phyloP scores from a whole-genome alignment of 2,888 invertebrate species.

The Diaprepes abbreviatus region DNA sequence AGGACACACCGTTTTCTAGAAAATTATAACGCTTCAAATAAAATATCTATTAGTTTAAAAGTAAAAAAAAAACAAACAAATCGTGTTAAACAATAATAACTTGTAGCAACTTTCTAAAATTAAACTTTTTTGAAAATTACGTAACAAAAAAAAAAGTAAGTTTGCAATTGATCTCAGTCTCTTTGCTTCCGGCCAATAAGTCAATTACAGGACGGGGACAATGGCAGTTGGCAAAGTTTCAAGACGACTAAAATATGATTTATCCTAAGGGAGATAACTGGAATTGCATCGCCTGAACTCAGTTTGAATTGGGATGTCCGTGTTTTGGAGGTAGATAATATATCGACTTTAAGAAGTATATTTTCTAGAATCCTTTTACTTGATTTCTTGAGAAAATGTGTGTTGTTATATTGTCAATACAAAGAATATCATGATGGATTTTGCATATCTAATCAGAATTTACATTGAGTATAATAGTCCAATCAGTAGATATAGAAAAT shows the following conservation, averaged over 20 bases:
- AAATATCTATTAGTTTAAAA: too few relatives aligned
- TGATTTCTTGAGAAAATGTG: not conserved
- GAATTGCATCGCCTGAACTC: constrained; percentile 60
- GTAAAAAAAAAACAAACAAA: too few relatives aligned
- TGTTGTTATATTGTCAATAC: too few relatives aligned
- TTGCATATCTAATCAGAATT: too few relatives aligned
- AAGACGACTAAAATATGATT: constrained; percentile 66
- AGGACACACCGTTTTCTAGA: too few relatives aligned
- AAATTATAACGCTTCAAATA: too few relatives aligned
- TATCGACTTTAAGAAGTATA: constrained; percentile 8
- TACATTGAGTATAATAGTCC: too few relatives aligned
- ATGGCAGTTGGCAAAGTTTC: constrained; percentile 67
- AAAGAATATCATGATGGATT: too few relatives aligned
- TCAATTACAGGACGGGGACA: constrained; percentile 67
- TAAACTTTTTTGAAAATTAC: too few relatives aligned
- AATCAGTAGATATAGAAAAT: too few relatives aligned
- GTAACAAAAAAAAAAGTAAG: constrained; percentile 31
- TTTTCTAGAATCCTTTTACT: not conserved
- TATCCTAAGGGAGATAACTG: constrained; percentile 61
- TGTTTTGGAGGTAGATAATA: constrained; percentile 30
- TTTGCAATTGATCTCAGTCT: constrained; percentile 41
- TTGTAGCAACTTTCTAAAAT: too few relatives aligned
- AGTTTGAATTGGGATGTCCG: constrained; percentile 63
- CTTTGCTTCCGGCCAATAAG: constrained; percentile 67
- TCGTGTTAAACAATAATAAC: too few relatives aligned